These are phyloP conservation scores for Drosophila burlai DNA, from an alignment of 1,140 invertebrate genomes.

Conservation along the genomic window DNA sequence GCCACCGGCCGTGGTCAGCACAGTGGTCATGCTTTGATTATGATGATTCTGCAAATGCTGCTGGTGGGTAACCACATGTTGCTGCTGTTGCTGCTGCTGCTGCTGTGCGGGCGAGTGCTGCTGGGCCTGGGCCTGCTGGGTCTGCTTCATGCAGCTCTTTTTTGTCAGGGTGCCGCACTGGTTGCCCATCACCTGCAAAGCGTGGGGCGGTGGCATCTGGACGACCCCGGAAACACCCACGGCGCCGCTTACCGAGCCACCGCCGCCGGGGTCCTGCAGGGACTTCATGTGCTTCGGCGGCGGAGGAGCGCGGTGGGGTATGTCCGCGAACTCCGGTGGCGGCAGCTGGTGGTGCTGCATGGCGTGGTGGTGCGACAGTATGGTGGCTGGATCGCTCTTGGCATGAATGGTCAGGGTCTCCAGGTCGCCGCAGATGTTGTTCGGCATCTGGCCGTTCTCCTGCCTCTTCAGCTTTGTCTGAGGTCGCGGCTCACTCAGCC, in stretches of 20 bases:
- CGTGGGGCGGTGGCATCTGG: conserved; percentile 87
- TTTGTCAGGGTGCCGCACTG: conserved; percentile 88
- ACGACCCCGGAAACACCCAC: conserved; percentile 86
- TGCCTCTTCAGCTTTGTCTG: conserved; percentile 89
- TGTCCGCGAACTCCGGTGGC: conserved; percentile 91
- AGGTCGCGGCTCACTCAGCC: conserved; percentile 88
- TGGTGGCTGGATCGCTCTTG: conserved; percentile 89
- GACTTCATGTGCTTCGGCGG: conserved; percentile 90
- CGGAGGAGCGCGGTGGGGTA: conserved; percentile 90
- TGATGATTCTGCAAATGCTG: conserved; percentile 83
- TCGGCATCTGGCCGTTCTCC: conserved; percentile 93
- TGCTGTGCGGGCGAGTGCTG: conserved; percentile 80
- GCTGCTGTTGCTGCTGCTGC: conserved; percentile 56
- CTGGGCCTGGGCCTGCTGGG: conserved; percentile 62
- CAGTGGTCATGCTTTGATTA: conserved; percentile 84
- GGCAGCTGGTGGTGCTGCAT: conserved; percentile 91
- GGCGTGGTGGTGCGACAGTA: conserved; percentile 89
- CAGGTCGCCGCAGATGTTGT: conserved; percentile 92
- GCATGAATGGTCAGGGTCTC: conserved; percentile 89
- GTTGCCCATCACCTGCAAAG: conserved; percentile 89
- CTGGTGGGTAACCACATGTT: conserved; percentile 59
- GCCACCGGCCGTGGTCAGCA: conserved; percentile 74
- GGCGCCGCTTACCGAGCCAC: conserved; percentile 86
- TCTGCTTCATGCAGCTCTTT: conserved; percentile 86
- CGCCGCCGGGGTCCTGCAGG: conserved; percentile 87